phyloP scores from a whole-genome alignment of 2,888 invertebrate species.

The Platycnemis pennipes region DNA sequence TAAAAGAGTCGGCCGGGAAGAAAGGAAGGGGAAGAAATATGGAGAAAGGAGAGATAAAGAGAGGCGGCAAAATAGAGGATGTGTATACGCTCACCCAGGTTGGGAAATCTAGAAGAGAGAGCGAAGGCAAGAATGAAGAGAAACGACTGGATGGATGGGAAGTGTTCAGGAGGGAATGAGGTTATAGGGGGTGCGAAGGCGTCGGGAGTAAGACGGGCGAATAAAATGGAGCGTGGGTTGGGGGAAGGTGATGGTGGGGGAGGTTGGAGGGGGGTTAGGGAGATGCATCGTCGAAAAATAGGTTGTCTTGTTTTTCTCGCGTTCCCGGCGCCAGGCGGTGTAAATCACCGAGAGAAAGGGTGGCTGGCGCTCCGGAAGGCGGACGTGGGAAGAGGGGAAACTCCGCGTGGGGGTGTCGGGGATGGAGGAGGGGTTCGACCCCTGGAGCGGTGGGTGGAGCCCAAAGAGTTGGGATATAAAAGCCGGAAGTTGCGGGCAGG shows the following conservation, averaged over 20 bases:
- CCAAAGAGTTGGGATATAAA: too few species aligned
- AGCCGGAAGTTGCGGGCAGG: not conserved
- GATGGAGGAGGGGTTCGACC: not conserved
- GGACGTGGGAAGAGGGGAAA: not conserved
- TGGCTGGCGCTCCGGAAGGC: not conserved
- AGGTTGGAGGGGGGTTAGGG: not conserved
- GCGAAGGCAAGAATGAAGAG: not conserved
- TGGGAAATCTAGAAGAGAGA: not conserved
- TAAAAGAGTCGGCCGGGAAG: not conserved
- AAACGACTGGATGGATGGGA: not conserved
- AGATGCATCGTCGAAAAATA: constrained; percentile 28
- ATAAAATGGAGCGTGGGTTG: not conserved
- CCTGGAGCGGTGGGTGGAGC: not conserved
- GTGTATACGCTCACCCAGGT: too few species aligned
- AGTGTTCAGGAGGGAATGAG: not conserved
- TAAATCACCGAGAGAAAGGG: constrained; percentile 29
- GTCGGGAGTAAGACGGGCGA: not conserved
- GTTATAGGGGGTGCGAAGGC: not conserved
- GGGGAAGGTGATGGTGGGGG: not conserved
- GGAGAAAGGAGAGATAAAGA: not conserved
- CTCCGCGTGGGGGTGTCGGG: not conserved
- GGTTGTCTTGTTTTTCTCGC: constrained; percentile 48
- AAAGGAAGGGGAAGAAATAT: not conserved
- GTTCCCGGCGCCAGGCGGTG: constrained; percentile 19
- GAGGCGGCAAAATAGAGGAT: not conserved